These are phyloP conservation scores for Lasiurus borealis DNA, from an alignment of 2,113 vertebrate species.

Conservation along the genomic window DNA sequence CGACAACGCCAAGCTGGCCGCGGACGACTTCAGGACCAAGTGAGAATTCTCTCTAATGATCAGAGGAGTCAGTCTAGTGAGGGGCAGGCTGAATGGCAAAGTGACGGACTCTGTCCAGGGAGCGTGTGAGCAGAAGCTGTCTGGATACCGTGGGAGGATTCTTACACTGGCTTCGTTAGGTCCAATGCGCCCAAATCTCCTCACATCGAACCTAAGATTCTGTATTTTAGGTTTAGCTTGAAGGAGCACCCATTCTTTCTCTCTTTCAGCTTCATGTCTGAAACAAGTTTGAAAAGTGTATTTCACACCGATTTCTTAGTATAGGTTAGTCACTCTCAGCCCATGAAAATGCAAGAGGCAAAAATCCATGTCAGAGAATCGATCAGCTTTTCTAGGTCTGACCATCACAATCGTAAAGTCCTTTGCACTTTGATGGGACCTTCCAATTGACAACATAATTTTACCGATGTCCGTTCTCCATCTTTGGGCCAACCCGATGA, in stretches of 20 bases:
- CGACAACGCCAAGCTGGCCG: conserved; percentile 81
- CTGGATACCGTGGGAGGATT: not conserved
- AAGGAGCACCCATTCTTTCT: not conserved
- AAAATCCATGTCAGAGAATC: not conserved
- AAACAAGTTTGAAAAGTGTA: conserved; percentile 4
- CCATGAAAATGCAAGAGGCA: not conserved
- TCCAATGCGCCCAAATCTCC: not conserved
- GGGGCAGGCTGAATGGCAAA: not conserved
- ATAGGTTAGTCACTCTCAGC: not conserved
- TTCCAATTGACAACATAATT: not conserved
- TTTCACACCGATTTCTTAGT: not conserved
- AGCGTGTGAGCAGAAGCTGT: not conserved
- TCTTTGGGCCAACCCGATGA: not conserved
- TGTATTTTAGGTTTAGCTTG: not conserved
- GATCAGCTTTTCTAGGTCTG: not conserved
- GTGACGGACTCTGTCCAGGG: not conserved
- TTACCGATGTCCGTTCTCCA: not conserved
- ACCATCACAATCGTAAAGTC: not conserved
- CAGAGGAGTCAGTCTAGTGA: no score
- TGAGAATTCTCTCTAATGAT: conserved; percentile 65
- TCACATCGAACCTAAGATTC: not conserved
- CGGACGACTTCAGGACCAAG: conserved; percentile 83
- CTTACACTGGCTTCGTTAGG: not conserved
- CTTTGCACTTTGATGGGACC: not conserved
- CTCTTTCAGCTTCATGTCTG: not conserved